Evolutionary conservation across 2,888 invertebrate genomes (phyloP).

Genomic region (Cheilosia scutellata): DNA sequence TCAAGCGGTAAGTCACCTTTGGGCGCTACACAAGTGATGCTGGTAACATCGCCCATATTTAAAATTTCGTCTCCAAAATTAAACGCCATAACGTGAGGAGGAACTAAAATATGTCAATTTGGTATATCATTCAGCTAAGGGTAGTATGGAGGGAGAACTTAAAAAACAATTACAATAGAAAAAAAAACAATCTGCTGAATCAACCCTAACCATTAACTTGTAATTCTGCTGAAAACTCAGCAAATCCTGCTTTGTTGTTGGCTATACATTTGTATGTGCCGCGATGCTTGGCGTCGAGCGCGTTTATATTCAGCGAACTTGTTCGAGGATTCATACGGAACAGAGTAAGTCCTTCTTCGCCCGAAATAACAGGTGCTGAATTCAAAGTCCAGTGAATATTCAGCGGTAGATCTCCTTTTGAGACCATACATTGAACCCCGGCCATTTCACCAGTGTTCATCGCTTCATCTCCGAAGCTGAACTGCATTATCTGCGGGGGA

Average conservation of each 20-base stretch:
- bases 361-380: constrained; percentile 86
- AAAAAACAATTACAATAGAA: constrained; percentile 16
- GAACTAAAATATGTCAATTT: constrained; percentile 80
- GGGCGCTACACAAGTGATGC: constrained; percentile 88
- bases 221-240: constrained; percentile 83
- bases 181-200: constrained; percentile 84
- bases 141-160: constrained; percentile 36
- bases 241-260: constrained; percentile 85
- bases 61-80: constrained; percentile 86
- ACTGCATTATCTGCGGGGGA: constrained; percentile 85
- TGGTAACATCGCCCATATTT: constrained; percentile 87
- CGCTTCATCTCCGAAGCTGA: constrained; percentile 86
- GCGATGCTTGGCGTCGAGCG: constrained; percentile 86
- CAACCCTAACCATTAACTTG: constrained; percentile 80
- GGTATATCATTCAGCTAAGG: constrained; percentile 28
- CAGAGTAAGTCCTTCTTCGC: constrained; percentile 87
- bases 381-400: constrained; percentile 89
- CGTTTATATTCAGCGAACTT: constrained; percentile 86
- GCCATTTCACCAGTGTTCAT: constrained; percentile 87
- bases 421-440: constrained; percentile 88
- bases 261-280: constrained; percentile 88
- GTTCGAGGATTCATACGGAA: constrained; percentile 86
- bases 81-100: constrained; percentile 85
- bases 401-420: constrained; percentile 91
- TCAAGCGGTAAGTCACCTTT: constrained; percentile 92